These are phyloP conservation scores for Pseudomyrmex gracilis DNA, from an alignment of 1,140 invertebrate genomes.

Conservation along the genomic window DNA sequence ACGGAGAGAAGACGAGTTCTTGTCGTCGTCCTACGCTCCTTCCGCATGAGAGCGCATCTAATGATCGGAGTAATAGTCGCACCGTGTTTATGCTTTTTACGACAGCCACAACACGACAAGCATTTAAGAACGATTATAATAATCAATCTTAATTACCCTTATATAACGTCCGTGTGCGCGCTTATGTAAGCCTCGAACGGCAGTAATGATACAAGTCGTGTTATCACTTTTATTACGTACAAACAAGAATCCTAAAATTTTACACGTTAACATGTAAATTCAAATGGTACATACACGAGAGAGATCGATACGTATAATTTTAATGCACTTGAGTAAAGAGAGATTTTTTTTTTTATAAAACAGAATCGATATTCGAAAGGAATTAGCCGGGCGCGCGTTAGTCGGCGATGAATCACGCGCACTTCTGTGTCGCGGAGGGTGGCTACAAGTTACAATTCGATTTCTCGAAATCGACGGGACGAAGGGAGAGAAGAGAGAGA, in stretches of 20 bases:
- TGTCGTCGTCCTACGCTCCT: conserved; percentile 59
- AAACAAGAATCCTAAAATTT: not conserved
- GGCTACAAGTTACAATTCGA: conserved; percentile 83
- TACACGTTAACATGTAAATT: not conserved
- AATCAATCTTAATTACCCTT: conserved; percentile 49
- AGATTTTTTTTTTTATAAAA: conserved; percentile 50
- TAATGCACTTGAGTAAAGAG: not conserved
- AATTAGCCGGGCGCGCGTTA: conserved; percentile 77
- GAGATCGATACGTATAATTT: not conserved
- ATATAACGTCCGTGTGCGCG: not conserved
- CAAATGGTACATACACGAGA: not conserved
- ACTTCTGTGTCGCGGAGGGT: conserved; percentile 46
- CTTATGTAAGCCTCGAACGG: not conserved
- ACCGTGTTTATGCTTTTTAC: conserved; percentile 50
- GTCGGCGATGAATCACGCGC: conserved; percentile 78
- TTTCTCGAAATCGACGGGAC: conserved; percentile 73
- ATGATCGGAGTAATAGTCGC: conserved; percentile 60
- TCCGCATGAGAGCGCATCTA: conserved; percentile 58
- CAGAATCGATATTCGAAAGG: conserved; percentile 70
- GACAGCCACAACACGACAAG: conserved; percentile 23
- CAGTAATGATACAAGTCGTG: not conserved
- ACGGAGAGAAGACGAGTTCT: conserved; percentile 50
- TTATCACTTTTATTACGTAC: not conserved
- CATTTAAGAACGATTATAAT: conserved; percentile 54
- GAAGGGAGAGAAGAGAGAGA: not conserved